Base-by-base conservation (phyloP, 2,888 invertebrate species). In the Peribatodes rhomboidaria region DNA sequence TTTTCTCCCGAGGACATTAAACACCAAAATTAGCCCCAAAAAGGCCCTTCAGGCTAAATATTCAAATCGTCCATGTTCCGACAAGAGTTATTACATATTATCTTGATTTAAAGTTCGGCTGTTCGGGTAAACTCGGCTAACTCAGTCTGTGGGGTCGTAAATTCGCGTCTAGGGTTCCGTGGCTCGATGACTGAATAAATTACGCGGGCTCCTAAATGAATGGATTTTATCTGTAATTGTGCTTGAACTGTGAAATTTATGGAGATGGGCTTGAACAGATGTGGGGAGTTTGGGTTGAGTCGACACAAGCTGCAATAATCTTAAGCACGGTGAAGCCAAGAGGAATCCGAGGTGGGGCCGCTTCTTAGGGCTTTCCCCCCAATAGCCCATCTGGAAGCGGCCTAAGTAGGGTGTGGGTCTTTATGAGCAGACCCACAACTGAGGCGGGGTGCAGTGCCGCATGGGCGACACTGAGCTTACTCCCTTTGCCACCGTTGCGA, bases 181-280 rank as follows among this genome's bases (percentile, higher is more conserved):
- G 64, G 58, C 61, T 62, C 68, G 59, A 68, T 68, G 58, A 56
- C 58, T 68, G 65, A 68, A 68, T 68, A 61, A 68, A 61, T 68
- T 62, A 59, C 52, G 33, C 53, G 63, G 65, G 50, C 46, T 56
- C 60, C 56, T 61, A 57, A 65, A 65, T 65, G 65, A 65, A 65
- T 56, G 65, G 65, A 65, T 65, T 65, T 65, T 65, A 65, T 61
- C 65, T 65, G 65, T 65, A 65, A 65, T 65, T 61, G 65, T 65
- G 60, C 58, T 54, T 54, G 63, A 49, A 54, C 58, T 63, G 62
- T 14, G 63, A 44, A 20, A 65, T 65, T 65, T 65, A 65, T 60
- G 56, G 50, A 37, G 37, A 20, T 39, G 31, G 27, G 33, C 13
- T 49, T 49, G 11, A 37, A 16, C 37, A 39, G 49, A 49, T 58